Conservation (phyloP, 2,888 invertebrate species). For the Idaea dimidiata region DNA sequence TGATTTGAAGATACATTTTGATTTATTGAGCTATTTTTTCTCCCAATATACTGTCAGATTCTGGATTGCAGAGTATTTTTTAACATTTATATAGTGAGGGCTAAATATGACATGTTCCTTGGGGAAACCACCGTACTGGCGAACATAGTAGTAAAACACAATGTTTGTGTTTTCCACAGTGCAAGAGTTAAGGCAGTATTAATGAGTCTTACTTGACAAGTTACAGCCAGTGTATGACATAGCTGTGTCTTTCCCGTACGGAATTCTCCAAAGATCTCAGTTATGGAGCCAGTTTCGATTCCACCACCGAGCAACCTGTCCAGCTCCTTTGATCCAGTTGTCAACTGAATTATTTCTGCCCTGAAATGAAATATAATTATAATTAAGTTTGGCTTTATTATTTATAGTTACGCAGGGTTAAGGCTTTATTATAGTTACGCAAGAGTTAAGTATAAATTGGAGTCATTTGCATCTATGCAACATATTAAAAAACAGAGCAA, state of each 20-base stretch:
- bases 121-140: no score
- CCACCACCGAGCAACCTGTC: conserved; percentile 97
- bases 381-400: background rate
- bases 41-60: background rate
- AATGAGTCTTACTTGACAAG: conserved; percentile 88
- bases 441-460: no score
- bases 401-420: no score
- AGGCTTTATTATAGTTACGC: no score
- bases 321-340: conserved; percentile 96
- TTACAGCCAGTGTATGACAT: conserved; percentile 98
- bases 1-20: no score
- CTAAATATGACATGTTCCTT: no score
- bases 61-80: background rate
- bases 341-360: conserved; percentile 96
- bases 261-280: conserved; percentile 99
- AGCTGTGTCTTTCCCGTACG: conserved; percentile 98
- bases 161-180: no score
- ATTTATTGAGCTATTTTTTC: background rate
- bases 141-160: no score
- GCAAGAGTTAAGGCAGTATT: background rate
- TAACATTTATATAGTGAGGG: no score
- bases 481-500: background rate
- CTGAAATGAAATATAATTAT: conserved; percentile 39
- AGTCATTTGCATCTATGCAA: background rate
- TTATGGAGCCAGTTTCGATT: conserved; percentile 98